Evolutionary conservation across 1,140 invertebrate species (phyloP), one percentile per base, ranked within the genome.

Genomic region (Drosophila gunungcola): DNA sequence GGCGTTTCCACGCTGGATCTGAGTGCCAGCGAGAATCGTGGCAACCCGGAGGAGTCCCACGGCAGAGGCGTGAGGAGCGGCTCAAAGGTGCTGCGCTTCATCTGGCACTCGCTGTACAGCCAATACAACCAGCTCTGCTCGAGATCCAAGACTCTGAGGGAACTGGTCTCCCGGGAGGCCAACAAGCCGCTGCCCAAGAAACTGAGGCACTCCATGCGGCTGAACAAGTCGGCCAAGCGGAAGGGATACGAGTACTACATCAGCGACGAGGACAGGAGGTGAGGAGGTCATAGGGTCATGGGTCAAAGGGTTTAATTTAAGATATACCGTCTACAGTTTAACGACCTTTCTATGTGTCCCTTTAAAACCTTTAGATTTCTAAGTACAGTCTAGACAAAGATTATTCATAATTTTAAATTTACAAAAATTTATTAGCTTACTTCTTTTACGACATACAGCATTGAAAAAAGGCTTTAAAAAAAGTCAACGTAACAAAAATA

Each of bases 211-310:
- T 70, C 83, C 0, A 76, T 92, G 78, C 75, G 90, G n/a, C 69
- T 92, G 34, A 92, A 91, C 52, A 92, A 92, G 60, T 92, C 91
- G 36, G 90, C 91, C 2, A 94, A 93, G 70, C 92, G 86, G 53
- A 93, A 93, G 70, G 93, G 93, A 16, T 94, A 94, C 65, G 91
- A 84, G 38, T 93, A 80, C 73, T 93, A 94, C 80, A 81, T 93
- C 0, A 93, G 93, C n/a, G 94, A 94, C 51, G 94, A 94, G 58
- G 94, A 94, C 68, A 85, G 92, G 80, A 94, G 94, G 94, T 94
- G 60, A 88, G 63, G 54, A 9, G 16, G 11, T 52, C 32, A 29
- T 21, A 21, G 16, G 16, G 16, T 21, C 6, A 13, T 29, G n/a
- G 27, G 6, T 6, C 29, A 5, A 32, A 3, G 29, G 29, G 3